Percentiles rank a stretch among this genome's conserved stretches.
phyloP scores from a whole-genome alignment of 2,797 vertebrate species.

The Heteromormyrus szaboi region DNA sequence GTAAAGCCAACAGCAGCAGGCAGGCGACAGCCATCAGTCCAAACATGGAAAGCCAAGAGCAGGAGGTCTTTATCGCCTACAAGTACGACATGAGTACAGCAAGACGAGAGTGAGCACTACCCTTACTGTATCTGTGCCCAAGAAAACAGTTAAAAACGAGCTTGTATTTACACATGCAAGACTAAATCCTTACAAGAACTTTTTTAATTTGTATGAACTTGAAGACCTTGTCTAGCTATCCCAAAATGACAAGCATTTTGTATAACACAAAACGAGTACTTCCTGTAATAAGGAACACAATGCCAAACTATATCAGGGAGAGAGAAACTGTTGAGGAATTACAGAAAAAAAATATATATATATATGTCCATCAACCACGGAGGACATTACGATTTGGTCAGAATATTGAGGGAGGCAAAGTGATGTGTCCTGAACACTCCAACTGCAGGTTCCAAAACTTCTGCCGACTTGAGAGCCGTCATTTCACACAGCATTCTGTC shows the following conservation, averaged over 20 bases:
- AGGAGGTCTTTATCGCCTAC: not conserved
- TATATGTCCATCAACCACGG: not conserved
- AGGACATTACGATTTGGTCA: not conserved
- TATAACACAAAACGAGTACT: not conserved
- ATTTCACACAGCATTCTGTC: not conserved
- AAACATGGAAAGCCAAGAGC: not conserved
- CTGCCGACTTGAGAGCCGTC: not conserved
- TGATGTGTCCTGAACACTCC: not conserved
- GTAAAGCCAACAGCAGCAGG: not conserved
- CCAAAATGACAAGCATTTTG: not conserved
- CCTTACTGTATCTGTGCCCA: not conserved
- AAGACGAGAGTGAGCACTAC: not conserved
- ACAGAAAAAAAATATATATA: not conserved
- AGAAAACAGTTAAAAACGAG: not conserved
- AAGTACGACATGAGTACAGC: not conserved
- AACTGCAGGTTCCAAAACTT: not conserved
- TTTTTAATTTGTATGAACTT: not conserved
- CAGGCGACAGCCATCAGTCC: not conserved
- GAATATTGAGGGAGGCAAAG: not conserved
- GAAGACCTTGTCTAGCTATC: not conserved
- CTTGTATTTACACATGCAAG: not conserved
- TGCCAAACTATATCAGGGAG: not conserved
- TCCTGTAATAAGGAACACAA: not conserved
- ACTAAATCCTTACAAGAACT: not conserved
- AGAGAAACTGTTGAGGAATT: not conserved